These are phyloP conservation scores for Prinia subflava DNA, from an alignment of 2,113 vertebrate species.

Conservation along the genomic window DNA sequence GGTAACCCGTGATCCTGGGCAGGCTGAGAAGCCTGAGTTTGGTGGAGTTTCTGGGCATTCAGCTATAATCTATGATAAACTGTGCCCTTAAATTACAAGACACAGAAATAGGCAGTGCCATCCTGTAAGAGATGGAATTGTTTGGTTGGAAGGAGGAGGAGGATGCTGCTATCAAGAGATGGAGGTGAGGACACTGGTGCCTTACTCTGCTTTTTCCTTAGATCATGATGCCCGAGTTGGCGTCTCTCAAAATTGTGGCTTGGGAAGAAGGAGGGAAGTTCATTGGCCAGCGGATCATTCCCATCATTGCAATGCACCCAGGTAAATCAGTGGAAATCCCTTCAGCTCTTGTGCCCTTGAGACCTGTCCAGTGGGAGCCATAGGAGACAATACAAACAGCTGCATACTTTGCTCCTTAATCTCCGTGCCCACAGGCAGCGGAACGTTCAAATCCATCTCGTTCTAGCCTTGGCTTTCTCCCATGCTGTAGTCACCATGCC, in stretches of 20 bases:
- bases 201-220: slow-evolving; percentile 55
- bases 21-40: not conserved
- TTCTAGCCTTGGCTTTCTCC: not conserved
- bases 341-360: not conserved
- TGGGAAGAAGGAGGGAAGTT: slow-evolving; percentile 94
- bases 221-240: slow-evolving; percentile 93
- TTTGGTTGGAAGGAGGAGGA: not conserved
- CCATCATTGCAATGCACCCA: slow-evolving; percentile 86
- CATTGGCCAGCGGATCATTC: slow-evolving; percentile 93
- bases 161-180: not conserved
- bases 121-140: not conserved
- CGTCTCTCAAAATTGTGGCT: slow-evolving; percentile 86
- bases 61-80: not conserved
- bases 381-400: accelerated
- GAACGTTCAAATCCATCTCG: not conserved
- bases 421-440: not conserved
- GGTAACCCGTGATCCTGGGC: not conserved
- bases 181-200: not conserved
- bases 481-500: accelerated
- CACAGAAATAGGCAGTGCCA: not conserved
- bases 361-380: not conserved
- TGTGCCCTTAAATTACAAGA: not conserved
- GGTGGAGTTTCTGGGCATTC: not conserved
- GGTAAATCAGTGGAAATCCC: slow-evolving; percentile 69
- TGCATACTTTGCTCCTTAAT: not conserved